Evolutionary conservation across 2,113 vertebrate species (phyloP), one percentile per base, ranked within the genome.

Genomic region (Dasyurus viverrinus): DNA sequence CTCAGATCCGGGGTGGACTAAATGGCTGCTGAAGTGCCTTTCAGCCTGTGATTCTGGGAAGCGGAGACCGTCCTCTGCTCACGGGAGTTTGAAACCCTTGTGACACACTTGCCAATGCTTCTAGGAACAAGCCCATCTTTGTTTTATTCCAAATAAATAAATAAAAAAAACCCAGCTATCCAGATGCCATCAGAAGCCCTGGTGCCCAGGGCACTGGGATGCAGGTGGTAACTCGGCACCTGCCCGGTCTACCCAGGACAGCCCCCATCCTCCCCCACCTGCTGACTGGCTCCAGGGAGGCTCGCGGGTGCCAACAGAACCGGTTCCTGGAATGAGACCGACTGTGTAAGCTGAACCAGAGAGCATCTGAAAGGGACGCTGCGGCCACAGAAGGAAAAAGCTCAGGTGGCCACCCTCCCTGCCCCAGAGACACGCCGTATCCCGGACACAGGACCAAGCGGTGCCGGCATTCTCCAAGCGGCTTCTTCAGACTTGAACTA

Each of bases 241-340:
- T 2, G 54, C 91, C 52, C 47, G n/a, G 54, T 4, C 89, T 24
- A 54, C 54, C 91, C 24, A 0, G 0, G 89, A 57, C 5, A 8
- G 89, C 84, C 27, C 14, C 23, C 16, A 0, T 16, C 30, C 60
- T 36, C 12, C 60, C 60, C 60, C 0, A 27, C 27, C 30, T 26
- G n/a, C 89, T 48, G 42, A 68, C 0, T 54, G 57, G 47, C 84
- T 53, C 19, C 3, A 2, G 0, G 54, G n/a, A 27, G 53, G 53
- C 42, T 84, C 53, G 11, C 26, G 50, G 54, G 48, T 53, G 3
- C 93, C 55, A 2, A 26, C 0, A 7, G 30, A 11, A 3, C 24
- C 2, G 0, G 2, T 54, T 54, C 24, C 42, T 10, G 8, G 47
- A 47, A 2, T 0, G 12, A 57, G 7, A 54, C 30, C 19, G 2